Percentiles rank a stretch among this genome's conserved stretches.
phyloP scores from a whole-genome alignment of 2,113 vertebrate genomes.

The Ageneiosus marmoratus region DNA sequence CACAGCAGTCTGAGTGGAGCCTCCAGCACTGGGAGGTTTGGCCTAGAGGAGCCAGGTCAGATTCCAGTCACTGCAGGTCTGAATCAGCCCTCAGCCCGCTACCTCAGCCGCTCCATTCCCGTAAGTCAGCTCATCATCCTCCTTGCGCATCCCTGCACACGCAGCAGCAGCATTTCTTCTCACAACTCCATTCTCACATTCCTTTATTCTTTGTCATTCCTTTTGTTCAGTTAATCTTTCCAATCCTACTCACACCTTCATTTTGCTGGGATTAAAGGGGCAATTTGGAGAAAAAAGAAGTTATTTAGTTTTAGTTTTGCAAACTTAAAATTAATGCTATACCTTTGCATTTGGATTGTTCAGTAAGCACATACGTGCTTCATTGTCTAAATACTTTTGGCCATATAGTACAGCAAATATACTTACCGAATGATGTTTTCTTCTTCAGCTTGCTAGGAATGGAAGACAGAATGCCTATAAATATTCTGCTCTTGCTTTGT shows the following conservation, averaged over 20 bases:
- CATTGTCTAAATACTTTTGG: too few species aligned
- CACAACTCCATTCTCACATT: neutral
- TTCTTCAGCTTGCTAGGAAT: neutral
- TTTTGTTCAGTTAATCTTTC: neutral
- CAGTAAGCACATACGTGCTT: too few species aligned
- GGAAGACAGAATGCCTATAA: neutral
- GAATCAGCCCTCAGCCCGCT: constrained; percentile 76
- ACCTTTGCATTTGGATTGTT: too few species aligned
- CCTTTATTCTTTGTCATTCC: neutral
- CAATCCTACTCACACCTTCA: constrained; percentile 3
- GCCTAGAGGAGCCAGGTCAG: constrained; percentile 65
- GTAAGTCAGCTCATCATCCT: constrained; percentile 79
- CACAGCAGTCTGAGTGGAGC: constrained; percentile 56
- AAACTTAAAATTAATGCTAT: too few species aligned
- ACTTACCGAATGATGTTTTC: too few species aligned
- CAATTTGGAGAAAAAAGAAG: neutral
- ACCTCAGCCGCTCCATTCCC: constrained; percentile 88
- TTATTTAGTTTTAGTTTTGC: neutral
- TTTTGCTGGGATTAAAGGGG: neutral
- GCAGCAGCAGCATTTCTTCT: constrained; percentile 50
- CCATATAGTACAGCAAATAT: too few species aligned
- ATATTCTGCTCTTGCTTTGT: too few species aligned
- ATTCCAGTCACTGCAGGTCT: constrained; percentile 68
- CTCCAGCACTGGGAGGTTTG: constrained; percentile 46
- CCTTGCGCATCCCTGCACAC: constrained; percentile 20